Evolutionary conservation across 2,888 invertebrate species (phyloP).

Genomic region (Diaprepes abbreviatus): DNA sequence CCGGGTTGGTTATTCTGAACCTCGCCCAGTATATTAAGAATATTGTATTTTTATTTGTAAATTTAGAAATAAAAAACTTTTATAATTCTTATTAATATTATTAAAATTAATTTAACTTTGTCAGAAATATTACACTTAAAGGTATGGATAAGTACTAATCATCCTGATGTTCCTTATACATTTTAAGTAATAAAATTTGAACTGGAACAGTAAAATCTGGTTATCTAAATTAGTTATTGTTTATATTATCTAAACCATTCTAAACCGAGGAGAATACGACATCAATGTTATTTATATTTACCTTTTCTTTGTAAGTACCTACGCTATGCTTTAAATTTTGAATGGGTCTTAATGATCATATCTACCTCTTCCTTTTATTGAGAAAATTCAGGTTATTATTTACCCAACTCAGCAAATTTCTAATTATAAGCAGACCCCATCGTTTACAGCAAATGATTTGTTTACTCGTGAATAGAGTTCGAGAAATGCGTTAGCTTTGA

Average conservation of each 20-base stretch:
- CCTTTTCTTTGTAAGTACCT: not conserved
- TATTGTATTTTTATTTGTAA: too few relatives aligned
- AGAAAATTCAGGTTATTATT: conserved; percentile 2
- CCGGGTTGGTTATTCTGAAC: too few relatives aligned
- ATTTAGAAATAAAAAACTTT: too few relatives aligned
- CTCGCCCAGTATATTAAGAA: too few relatives aligned
- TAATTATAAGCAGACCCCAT: not conserved
- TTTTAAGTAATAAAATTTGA: too few relatives aligned
- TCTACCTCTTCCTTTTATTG: not conserved
- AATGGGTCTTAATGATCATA: not conserved
- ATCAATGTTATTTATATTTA: not conserved
- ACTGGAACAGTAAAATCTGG: too few relatives aligned
- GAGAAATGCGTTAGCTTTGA: not conserved
- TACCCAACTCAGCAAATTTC: conserved; percentile 15
- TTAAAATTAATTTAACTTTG: too few relatives aligned
- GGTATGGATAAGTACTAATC: too few relatives aligned
- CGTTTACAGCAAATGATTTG: not conserved
- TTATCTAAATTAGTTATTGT: too few relatives aligned
- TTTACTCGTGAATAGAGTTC: not conserved
- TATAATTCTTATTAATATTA: too few relatives aligned
- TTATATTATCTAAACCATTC: not conserved
- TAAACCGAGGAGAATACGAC: not conserved
- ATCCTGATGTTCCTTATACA: too few relatives aligned
- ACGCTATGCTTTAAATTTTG: not conserved
- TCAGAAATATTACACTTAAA: too few relatives aligned